Percentiles rank a stretch among this genome's conserved stretches.
Evolutionary conservation across 2,888 invertebrate genomes (phyloP).

Genomic region (Drosophila stalkeri): DNA sequence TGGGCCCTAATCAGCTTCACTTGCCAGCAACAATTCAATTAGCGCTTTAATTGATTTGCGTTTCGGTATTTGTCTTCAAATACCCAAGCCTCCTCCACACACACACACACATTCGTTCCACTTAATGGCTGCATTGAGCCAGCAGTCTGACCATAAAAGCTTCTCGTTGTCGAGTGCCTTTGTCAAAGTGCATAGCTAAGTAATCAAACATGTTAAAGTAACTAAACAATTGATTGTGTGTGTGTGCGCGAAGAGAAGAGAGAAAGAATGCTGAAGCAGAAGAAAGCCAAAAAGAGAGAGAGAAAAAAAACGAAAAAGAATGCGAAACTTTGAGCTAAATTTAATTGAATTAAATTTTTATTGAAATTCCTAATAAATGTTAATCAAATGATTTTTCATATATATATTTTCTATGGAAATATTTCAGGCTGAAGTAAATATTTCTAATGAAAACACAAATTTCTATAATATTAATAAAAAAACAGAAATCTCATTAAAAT

Average conservation of each 20-base stretch:
- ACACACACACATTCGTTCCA: not conserved
- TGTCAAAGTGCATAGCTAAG: constrained; percentile 38
- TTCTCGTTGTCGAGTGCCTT: constrained; percentile 5
- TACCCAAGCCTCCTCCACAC: not conserved
- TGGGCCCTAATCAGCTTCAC: constrained; percentile 57
- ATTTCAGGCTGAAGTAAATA: no score
- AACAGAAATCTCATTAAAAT: not conserved
- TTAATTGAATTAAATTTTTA: not conserved
- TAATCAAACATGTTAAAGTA: constrained; percentile 5
- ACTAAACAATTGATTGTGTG: constrained; percentile 19
- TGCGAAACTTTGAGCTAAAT: not conserved
- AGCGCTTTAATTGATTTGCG: constrained; percentile 69
- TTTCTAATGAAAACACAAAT: no score
- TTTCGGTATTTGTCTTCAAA: constrained; percentile 47
- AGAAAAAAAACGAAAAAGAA: no score
- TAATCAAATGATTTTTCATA: no score
- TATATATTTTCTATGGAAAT: no score
- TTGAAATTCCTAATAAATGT: not conserved
- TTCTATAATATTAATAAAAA: no score
- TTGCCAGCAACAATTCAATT: constrained; percentile 60
- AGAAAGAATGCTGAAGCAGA: no score
- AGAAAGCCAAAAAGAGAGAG: not conserved
- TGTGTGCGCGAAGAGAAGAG: not conserved
- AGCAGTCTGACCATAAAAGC: constrained; percentile 2
- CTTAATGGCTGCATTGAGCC: not conserved